Evolutionary conservation across 2,797 vertebrate genomes (phyloP).

Genomic region (Typhlichthys eigenmanni): DNA sequence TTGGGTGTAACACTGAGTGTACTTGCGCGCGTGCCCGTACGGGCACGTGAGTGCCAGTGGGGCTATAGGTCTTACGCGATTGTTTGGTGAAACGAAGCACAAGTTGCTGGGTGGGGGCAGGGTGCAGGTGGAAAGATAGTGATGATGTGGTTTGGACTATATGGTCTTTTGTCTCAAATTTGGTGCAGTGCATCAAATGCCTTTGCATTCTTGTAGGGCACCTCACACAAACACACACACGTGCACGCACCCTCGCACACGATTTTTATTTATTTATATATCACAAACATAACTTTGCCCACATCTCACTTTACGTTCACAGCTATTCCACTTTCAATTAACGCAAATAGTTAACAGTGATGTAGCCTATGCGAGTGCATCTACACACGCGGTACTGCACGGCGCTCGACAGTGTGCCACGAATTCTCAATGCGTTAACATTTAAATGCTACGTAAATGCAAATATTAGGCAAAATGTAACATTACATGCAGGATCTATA

Average conservation of each 20-base stretch:
- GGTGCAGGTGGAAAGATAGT: conserved; percentile 66
- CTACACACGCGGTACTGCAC: not conserved
- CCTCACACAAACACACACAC: conserved; percentile 29
- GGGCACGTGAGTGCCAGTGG: conserved; percentile 17
- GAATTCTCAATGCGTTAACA: not conserved
- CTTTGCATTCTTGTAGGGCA: conserved; percentile 54
- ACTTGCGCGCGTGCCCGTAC: conserved; percentile 4
- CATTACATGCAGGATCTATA: not conserved
- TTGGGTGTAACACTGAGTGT: conserved; percentile 1
- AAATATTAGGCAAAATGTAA: not conserved
- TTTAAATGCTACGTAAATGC: conserved; percentile 9
- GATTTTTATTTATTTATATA: not conserved
- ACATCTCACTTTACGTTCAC: conserved; percentile 27
- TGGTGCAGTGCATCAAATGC: conserved; percentile 82
- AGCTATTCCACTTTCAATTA: not conserved
- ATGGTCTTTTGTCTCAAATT: conserved; percentile 82
- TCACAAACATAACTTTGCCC: conserved; percentile 33
- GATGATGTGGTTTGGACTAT: conserved; percentile 79
- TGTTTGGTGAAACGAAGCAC: conserved; percentile 47
- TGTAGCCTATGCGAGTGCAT: not conserved
- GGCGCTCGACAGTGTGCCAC: too few species aligned
- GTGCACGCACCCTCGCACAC: not conserved
- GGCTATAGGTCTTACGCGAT: conserved; percentile 32
- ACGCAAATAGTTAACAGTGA: conserved; percentile 3
- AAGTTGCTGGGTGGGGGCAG: conserved; percentile 35